Evolutionary conservation across 1,140 invertebrate genomes (phyloP), one percentile per base, ranked within the genome.

Genomic region (Drosophila athabasca): DNA sequence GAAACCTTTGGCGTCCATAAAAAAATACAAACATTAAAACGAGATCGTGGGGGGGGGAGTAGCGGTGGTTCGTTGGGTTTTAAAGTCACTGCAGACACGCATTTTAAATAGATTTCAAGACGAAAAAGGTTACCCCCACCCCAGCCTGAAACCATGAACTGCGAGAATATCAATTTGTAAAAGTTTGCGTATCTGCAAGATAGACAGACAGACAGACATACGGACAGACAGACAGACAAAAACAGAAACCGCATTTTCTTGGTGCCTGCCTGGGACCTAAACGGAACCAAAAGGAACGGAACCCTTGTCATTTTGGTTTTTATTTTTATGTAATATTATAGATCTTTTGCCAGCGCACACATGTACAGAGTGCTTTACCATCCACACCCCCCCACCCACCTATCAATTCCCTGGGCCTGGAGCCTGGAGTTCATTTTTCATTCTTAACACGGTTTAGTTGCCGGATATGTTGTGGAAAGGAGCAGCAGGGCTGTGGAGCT

Each of bases 281-380:
- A 52, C 72, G 60, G 65, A 72, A 87, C 83, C 5, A 3, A 26
- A 26, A 0, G 4, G 24, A 26, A 4, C 24, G 4, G 24, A 72
- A 87, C 83, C 83, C 83, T 76, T 88, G 83, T 87, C 83, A 88
- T 88, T 88, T 44, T 65, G 79, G 62, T 83, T 87, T 88, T 83
- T 76, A 88, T 87, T 88, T 85, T 79, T 87, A 72, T 87, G 83
- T 87, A 83, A 87, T 82, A 88, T 88, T 87, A 83, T 79, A 65
- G 83, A 87, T 83, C 88, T 82, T 61, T 59, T 69, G 52, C 41
- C 70, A 44, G 26, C 45, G 24, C 62, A 45, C 62, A 45, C 52
- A 60, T 52, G 19, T 45, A 46, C 43, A 46, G 24, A 39, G 22
- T 19, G 17, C 17, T 19, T 1, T 19, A 19, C 17, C 17, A 19